phyloP scores from a whole-genome alignment of 2,113 vertebrate genomes.

The Chitala chitala region DNA sequence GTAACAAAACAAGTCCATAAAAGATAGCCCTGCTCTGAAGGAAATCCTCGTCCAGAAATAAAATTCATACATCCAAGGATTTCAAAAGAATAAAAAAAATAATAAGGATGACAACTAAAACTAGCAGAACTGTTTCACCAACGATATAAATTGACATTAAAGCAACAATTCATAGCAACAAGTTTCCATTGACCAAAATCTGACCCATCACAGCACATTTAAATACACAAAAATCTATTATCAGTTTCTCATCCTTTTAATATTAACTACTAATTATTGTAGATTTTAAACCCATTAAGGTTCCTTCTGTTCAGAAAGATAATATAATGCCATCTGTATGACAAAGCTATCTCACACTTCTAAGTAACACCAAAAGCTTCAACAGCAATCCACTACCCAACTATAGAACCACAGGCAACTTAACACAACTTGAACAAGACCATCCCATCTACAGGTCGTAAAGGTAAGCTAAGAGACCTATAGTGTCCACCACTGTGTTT shows the following conservation, averaged over 20 bases:
- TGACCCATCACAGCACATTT: conserved; percentile 96
- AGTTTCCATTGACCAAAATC: conserved; percentile 93
- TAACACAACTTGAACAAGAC: conserved; percentile 50
- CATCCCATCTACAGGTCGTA: conserved; percentile 57
- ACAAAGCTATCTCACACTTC: conserved; percentile 45
- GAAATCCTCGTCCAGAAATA: conserved; percentile 42
- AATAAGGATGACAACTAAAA: conserved; percentile 62
- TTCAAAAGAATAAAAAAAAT: conserved; percentile 54
- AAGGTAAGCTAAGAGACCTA: conserved; percentile 38
- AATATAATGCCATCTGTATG: conserved; percentile 23
- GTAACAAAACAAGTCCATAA: conserved; percentile 53
- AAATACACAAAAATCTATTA: conserved; percentile 99
- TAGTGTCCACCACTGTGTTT: neutral
- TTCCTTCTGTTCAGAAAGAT: conserved; percentile 39
- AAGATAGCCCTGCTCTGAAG: conserved; percentile 56
- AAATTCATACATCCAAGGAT: conserved; percentile 37
- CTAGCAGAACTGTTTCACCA: conserved; percentile 92
- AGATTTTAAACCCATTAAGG: conserved; percentile 21
- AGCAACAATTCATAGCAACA: conserved; percentile 97
- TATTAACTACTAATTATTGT: conserved; percentile 38
- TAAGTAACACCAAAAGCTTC: conserved; percentile 57
- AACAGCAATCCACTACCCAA: conserved; percentile 43
- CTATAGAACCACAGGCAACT: conserved; percentile 45
- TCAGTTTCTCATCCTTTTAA: conserved; percentile 96
- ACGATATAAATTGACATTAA: conserved; percentile 94